Base-by-base conservation (phyloP, 2,888 invertebrate species). In the Melitaea athalia region DNA sequence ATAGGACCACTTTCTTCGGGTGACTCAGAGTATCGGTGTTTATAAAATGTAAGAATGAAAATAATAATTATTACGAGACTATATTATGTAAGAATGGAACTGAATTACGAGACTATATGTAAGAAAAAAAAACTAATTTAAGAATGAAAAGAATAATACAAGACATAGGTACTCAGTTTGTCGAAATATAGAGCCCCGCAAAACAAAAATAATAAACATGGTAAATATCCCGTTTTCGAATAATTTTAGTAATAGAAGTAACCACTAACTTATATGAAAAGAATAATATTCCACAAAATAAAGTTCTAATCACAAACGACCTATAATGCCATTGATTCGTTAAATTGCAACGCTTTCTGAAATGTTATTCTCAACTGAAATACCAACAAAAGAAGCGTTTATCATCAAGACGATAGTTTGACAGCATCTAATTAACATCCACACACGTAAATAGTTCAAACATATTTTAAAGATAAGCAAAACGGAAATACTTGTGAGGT, bases 11-110 rank as follows among this genome's bases (percentile, higher is more conserved):
- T 88, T 88, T 88, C 87, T 77, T 82, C 70, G 53, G 49, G 76
- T 91, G 91, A 91, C 77, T 91, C 90, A 91, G 79, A 73, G 70
- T 60, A 73, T 76, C 88, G 86, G 86, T 85, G 86, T 89, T 87
- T 78, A 82, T 38, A 38, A 79, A 76, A 17, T 79, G 77, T 82
- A 83, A 81, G 85, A 85, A 77, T 83, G 78, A 38, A 38, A 38
- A 38, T 1, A n/a, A n/a, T n/a, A n/a, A n/a, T n/a, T n/a, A n/a
- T n/a, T n/a, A n/a, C n/a, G n/a, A n/a, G n/a, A n/a, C n/a, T n/a
- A n/a, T n/a, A n/a, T n/a, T n/a, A n/a, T n/a, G n/a, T n/a, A n/a
- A n/a, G n/a, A n/a, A n/a, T n/a, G n/a, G n/a, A n/a, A n/a, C n/a
- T n/a, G n/a, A n/a, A n/a, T n/a, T n/a, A n/a, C n/a, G n/a, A n/a